A percentile compares a stretch with the other conserved stretches of the same genome.
These are phyloP conservation scores for Caenorhabditis inopinata DNA, from an alignment of 1,140 invertebrate genomes.

Conservation along the genomic window DNA sequence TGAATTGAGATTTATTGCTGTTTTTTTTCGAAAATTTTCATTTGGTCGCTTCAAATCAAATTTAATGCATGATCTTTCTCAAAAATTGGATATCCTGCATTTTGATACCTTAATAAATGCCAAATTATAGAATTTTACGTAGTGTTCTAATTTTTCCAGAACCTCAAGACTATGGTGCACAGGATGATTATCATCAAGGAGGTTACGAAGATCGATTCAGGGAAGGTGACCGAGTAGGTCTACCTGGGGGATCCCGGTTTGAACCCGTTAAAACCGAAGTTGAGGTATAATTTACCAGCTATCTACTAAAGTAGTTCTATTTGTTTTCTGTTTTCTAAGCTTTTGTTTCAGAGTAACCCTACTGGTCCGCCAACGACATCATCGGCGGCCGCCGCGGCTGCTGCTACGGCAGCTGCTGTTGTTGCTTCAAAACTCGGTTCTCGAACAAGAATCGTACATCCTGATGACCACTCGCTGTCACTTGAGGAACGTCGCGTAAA, in stretches of 20 bases:
- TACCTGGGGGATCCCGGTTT: background rate
- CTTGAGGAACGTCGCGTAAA: conserved; percentile 57
- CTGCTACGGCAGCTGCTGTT: conserved; percentile 64
- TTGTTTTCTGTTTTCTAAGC: too few relatives aligned
- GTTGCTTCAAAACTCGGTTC: conserved; percentile 67
- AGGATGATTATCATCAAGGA: conserved; percentile 36
- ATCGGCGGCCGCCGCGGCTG: background rate
- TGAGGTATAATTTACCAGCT: background rate
- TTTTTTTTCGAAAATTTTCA: too few relatives aligned
- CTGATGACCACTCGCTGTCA: conserved; percentile 69
- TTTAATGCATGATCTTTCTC: too few relatives aligned
- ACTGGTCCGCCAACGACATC: background rate
- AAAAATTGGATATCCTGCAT: too few relatives aligned
- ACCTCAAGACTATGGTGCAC: conserved; percentile 45
- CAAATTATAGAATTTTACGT: background rate
- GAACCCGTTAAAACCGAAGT: conserved; percentile 45
- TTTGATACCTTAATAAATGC: too few relatives aligned
- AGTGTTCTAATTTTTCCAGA: background rate
- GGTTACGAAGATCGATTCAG: conserved; percentile 16
- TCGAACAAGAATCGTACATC: conserved; percentile 69
- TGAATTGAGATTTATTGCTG: too few relatives aligned
- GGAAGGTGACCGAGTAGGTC: background rate
- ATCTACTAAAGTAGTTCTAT: too few relatives aligned
- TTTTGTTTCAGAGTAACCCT: background rate
- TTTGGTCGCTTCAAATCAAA: too few relatives aligned